Evolutionary conservation across 2,113 vertebrate species (phyloP).

Genomic region (Emydocephalus ijimae): DNA sequence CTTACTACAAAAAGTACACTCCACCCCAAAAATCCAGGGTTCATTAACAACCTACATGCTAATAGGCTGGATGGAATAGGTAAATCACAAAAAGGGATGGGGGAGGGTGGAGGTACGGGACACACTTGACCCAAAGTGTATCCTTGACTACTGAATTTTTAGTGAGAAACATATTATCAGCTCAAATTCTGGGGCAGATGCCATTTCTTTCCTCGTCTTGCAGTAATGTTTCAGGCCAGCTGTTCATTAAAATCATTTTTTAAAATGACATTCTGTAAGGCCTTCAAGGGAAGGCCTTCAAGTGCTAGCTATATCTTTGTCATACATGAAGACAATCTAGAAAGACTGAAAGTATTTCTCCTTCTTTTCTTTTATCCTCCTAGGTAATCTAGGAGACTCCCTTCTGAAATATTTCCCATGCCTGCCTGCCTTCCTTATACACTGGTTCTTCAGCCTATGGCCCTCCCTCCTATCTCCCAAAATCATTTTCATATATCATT

Average conservation of each 20-base stretch:
- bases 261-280: not conserved
- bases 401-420: not conserved
- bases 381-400: not conserved
- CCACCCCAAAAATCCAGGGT: not conserved
- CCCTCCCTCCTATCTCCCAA: not conserved
- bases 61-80: not conserved
- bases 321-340: not conserved
- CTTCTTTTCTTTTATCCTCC: not conserved
- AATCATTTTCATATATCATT: not conserved
- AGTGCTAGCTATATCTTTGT: not conserved
- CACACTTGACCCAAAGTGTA: not conserved
- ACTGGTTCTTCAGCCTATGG: not conserved
- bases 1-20: no score
- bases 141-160: not conserved
- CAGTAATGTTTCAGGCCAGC: not conserved
- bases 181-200: not conserved
- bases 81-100: not conserved
- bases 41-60: not conserved
- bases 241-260: not conserved
- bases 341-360: not conserved
- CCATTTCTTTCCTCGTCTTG: not conserved
- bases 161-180: not conserved
- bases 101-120: no score
- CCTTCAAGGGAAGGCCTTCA: not conserved
- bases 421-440: not conserved